A percentile compares a stretch with the other conserved stretches of the same genome.
These are phyloP conservation scores for Sesamia nonagrioides DNA, from an alignment of 1,140 invertebrate genomes.

Conservation along the genomic window DNA sequence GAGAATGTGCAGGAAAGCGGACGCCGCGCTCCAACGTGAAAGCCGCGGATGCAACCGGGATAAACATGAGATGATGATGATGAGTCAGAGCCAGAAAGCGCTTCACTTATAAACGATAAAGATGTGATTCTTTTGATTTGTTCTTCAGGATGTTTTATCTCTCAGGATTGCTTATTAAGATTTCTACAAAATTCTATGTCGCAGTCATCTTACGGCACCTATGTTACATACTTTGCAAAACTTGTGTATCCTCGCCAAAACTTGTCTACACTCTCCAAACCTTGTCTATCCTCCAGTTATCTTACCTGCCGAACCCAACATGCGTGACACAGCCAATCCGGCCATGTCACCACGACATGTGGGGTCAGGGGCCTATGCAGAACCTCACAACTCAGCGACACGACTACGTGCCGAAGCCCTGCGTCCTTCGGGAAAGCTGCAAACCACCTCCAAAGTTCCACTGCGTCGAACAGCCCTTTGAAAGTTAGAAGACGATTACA, in stretches of 20 bases:
- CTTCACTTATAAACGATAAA: no score
- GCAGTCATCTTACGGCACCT: no score
- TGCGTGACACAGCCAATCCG: constrained; percentile 77
- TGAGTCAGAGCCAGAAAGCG: no score
- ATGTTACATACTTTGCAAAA: background rate
- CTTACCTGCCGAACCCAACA: constrained; percentile 79
- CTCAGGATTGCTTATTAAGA: no score
- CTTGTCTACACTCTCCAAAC: background rate
- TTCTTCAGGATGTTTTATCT: no score
- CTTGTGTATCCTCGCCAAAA: background rate
- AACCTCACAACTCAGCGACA: constrained; percentile 91
- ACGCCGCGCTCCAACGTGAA: no score
- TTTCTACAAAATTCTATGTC: no score
- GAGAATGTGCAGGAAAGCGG: no score
- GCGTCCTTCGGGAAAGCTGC: constrained; percentile 83
- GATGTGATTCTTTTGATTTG: no score
- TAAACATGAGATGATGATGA: no score
- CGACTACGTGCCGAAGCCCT: constrained; percentile 91
- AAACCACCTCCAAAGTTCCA: constrained; percentile 87
- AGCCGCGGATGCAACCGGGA: no score
- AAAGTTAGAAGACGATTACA: constrained; percentile 67
- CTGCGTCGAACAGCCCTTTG: constrained; percentile 84
- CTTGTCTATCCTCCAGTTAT: constrained; percentile 64
- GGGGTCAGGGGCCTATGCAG: constrained; percentile 90
- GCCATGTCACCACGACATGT: constrained; percentile 84